phyloP scores from a whole-genome alignment of 1,140 invertebrate genomes.

The Zophobas morio region DNA sequence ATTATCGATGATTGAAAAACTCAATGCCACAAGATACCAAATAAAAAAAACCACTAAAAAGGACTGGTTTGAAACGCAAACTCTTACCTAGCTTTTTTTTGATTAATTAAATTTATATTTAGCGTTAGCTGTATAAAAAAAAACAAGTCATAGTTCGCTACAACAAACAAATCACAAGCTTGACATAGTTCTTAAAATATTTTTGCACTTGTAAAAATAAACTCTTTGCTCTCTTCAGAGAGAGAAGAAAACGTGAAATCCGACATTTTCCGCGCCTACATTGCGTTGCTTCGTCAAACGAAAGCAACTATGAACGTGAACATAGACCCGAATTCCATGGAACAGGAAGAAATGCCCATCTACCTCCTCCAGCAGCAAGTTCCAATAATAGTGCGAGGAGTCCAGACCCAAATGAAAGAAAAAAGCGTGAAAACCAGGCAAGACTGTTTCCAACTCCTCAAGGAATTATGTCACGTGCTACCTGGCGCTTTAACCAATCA shows the following conservation, averaged over 20 bases:
- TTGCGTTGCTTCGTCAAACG: constrained; percentile 92
- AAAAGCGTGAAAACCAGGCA: constrained; percentile 94
- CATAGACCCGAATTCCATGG: constrained; percentile 83
- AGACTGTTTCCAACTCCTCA: constrained; percentile 91
- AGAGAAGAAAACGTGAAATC: constrained; percentile 99
- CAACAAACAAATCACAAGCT: no score
- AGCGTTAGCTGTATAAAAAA: no score
- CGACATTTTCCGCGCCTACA: constrained; percentile 97
- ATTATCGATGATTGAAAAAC: no score
- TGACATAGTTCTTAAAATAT: constrained; percentile 9
- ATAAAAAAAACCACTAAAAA: no score
- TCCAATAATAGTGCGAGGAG: constrained; percentile 82
- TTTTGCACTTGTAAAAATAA: neutral
- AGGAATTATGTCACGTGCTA: constrained; percentile 90
- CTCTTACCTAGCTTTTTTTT: no score
- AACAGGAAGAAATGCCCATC: constrained; percentile 82
- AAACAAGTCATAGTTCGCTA: no score
- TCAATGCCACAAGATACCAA: no score
- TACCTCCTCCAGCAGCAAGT: constrained; percentile 79
- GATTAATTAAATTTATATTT: no score
- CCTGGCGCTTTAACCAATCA: constrained; percentile 91
- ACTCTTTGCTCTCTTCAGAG: constrained; percentile 74
- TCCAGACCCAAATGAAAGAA: constrained; percentile 93
- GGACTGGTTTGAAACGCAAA: no score
- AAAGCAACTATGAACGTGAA: constrained; percentile 77